Conservation (phyloP, 1,140 invertebrate genomes). For the Dermatophagoides farinae region DNA sequence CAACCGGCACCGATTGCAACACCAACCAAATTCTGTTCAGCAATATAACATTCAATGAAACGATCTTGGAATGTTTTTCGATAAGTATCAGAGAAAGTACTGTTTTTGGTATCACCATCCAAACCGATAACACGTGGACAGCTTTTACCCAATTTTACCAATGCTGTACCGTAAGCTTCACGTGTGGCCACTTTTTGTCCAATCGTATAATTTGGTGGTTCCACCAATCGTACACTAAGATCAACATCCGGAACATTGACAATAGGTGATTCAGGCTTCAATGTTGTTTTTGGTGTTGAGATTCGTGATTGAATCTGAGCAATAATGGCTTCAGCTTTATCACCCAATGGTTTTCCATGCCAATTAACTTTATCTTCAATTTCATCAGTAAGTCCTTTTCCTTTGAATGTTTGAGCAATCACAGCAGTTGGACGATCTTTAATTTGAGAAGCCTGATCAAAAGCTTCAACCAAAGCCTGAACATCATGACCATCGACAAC, state of each 20-base stretch:
- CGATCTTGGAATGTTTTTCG: conserved; percentile 43
- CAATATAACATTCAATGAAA: conserved; percentile 95
- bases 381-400: conserved; percentile 43
- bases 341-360: conserved; percentile 88
- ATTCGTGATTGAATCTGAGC: conserved; percentile 7
- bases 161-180: conserved; percentile 74
- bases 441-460: conserved; percentile 48
- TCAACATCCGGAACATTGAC: conserved; percentile 47
- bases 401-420: conserved; percentile 88
- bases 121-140: conserved; percentile 69
- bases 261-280: conserved; percentile 41
- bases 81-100: conserved; percentile 84
- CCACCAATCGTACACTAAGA: conserved; percentile 54
- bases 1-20: conserved; percentile 82
- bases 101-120: conserved; percentile 96
- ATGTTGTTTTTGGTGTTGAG: conserved; percentile 22
- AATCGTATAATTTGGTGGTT: conserved; percentile 61
- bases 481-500: conserved; percentile 94
- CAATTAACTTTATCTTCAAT: conserved; percentile 86
- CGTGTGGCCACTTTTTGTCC: conserved; percentile 52
- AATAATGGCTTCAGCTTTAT: conserved; percentile 44
- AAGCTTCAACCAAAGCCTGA: conserved; percentile 63
- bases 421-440: conserved; percentile 76
- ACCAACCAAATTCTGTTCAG: conserved; percentile 92
- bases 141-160: conserved; percentile 62